These are phyloP conservation scores for Archips crataeganus DNA, from an alignment of 2,888 invertebrate genomes.

Conservation along the genomic window DNA sequence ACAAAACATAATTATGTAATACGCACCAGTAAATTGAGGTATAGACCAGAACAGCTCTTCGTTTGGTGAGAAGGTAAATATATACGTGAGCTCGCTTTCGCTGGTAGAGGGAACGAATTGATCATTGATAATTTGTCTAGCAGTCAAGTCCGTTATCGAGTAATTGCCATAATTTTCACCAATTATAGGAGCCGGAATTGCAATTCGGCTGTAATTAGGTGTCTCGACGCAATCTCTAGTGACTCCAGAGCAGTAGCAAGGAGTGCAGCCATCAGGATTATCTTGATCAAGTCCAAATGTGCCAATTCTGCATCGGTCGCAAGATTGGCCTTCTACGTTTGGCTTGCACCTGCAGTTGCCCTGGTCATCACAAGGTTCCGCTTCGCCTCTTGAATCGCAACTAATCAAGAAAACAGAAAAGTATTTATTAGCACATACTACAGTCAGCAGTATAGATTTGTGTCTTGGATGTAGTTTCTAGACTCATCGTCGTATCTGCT, in stretches of 20 bases:
- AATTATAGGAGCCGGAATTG: conserved; percentile 72
- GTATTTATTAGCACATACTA: not conserved
- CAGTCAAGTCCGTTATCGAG: conserved; percentile 69
- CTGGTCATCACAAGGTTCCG: conserved; percentile 64
- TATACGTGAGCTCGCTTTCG: conserved; percentile 73
- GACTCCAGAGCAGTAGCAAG: conserved; percentile 96
- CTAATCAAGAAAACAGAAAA: conserved; percentile 48
- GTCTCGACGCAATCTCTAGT: conserved; percentile 90
- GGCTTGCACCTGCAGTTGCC: conserved; percentile 88
- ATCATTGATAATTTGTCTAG: conserved; percentile 65
- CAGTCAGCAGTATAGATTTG: no score
- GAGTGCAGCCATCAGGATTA: conserved; percentile 92
- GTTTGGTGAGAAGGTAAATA: conserved; percentile 64
- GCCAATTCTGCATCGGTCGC: conserved; percentile 91
- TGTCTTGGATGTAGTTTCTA: no score
- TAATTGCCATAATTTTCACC: conserved; percentile 75
- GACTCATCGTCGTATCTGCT: no score
- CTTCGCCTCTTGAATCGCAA: conserved; percentile 72
- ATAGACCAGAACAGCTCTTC: conserved; percentile 76
- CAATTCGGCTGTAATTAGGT: conserved; percentile 64
- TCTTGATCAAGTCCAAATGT: conserved; percentile 90
- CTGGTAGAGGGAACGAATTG: conserved; percentile 69
- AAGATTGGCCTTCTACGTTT: conserved; percentile 92
- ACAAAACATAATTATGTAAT: not conserved
- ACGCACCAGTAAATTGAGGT: conserved; percentile 73